Evolutionary conservation across 2,113 vertebrate genomes (phyloP).

Genomic region (Archocentrus centrarchus): DNA sequence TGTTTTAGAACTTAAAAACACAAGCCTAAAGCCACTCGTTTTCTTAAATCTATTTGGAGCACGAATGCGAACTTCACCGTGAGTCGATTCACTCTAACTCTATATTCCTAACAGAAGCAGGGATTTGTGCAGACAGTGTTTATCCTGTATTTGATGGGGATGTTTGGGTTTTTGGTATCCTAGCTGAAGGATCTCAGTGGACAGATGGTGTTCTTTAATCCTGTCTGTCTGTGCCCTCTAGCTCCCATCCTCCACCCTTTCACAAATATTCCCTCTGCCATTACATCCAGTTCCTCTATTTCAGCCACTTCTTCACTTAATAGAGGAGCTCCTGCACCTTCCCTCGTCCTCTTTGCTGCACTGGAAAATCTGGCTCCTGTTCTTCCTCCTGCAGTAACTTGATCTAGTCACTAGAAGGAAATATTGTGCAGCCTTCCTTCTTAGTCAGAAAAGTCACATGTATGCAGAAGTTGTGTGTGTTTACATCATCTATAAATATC

Average conservation of each 20-base stretch:
- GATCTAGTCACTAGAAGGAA: slow-evolving; percentile 41
- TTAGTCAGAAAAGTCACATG: neutral
- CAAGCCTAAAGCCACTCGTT: neutral
- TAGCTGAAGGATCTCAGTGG: slow-evolving; percentile 35
- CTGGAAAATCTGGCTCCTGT: neutral
- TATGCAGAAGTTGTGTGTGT: neutral
- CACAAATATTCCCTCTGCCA: slow-evolving; percentile 3
- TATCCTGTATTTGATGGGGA: slow-evolving; percentile 16
- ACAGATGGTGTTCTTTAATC: slow-evolving; percentile 83
- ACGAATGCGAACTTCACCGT: neutral
- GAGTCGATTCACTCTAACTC: neutral
- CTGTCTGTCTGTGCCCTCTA: slow-evolving; percentile 73
- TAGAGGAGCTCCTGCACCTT: rapidly evolving
- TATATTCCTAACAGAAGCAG: neutral
- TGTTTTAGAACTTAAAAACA: neutral
- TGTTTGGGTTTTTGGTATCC: slow-evolving; percentile 44
- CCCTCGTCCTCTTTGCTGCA: neutral
- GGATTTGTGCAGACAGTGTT: neutral
- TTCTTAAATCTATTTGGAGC: too few relatives aligned
- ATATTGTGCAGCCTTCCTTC: slow-evolving; percentile 13
- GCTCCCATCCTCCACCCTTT: slow-evolving; percentile 34
- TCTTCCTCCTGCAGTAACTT: slow-evolving; percentile 37
- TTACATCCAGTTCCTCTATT: slow-evolving; percentile 11
- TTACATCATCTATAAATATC: slow-evolving; percentile 12
- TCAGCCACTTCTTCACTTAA: neutral